Base-by-base conservation (phyloP, 2,888 invertebrate genomes). In the Lepidonotus clava region DNA sequence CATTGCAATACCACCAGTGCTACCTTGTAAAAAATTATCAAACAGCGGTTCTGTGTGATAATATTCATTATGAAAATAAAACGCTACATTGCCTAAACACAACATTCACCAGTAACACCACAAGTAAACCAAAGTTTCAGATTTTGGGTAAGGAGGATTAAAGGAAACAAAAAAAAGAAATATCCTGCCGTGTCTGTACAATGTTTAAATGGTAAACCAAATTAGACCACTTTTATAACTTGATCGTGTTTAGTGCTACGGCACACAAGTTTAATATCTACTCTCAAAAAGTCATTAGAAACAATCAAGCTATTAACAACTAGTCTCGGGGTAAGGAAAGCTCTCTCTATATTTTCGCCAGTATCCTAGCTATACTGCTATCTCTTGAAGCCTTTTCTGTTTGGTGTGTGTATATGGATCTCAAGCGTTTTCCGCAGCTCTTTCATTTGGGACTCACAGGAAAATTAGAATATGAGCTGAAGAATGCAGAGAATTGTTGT, bases 101-200 rank as follows among this genome's bases (percentile, higher is more conserved):
- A 71, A 71, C 71, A 71, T 34, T 71, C 71, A 71, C 71, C 38
- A 71, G 8, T 71, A 71, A 38, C 71, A 71, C 21, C 71, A 71
- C 71, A 38, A 38, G 38, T 71, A 38, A 71, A 71, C 18, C 38
- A 18, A 6, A 34, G 21, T 34, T 0, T n/a, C 34, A 34, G 14
- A 21, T 18, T 71, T 4, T 32, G 36, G 38, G 36, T 71, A 4
- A 66, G 28, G 34, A 71, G 36, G 28, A 1, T 11, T n/a, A n/a
- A 61, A n/a, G 61, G 28, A 32, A 61, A 61, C 61, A 28, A 61
- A 24, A 28, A 28, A 61, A 32, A 61, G 28, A 32, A 61, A 38
- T 71, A 11, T 71, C 36, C 38, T 8, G 18, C 38, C 36, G 38
- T n/a, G 38, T n/a, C 71, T 34, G 18, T 46, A 8, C 46, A n/a